phyloP scores from a whole-genome alignment of 1,140 invertebrate genomes.

The Brachionus calyciflorus region DNA sequence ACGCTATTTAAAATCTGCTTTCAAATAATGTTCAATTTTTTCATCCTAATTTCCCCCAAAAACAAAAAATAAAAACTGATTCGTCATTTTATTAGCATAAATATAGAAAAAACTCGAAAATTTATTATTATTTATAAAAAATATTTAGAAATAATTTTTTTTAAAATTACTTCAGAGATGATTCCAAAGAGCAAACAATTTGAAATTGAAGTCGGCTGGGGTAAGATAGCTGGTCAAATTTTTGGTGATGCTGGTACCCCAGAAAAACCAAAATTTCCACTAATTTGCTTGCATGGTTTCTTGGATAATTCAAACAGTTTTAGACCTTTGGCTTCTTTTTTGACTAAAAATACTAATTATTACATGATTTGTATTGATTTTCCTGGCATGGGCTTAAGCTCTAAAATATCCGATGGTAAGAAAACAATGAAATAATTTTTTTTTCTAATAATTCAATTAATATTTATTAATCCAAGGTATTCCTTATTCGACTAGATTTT shows the following conservation, averaged over 20 bases:
- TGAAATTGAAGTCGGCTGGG: conserved; percentile 41
- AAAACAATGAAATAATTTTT: not conserved
- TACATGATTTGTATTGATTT: conserved; percentile 38
- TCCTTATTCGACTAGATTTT: conserved; percentile 37
- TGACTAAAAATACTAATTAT: conserved; percentile 4
- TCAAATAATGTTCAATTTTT: too few relatives aligned
- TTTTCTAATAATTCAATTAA: not conserved
- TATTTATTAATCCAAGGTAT: not conserved
- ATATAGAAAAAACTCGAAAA: too few relatives aligned
- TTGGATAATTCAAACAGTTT: conserved; percentile 38
- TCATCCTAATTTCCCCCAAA: too few relatives aligned
- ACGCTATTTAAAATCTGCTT: too few relatives aligned
- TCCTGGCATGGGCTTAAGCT: conserved; percentile 28
- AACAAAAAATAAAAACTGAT: too few relatives aligned
- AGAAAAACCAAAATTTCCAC: not conserved
- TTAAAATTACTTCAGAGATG: not conserved
- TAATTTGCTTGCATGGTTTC: conserved; percentile 34
- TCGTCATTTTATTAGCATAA: too few relatives aligned
- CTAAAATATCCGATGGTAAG: conserved; percentile 36
- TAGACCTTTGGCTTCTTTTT: conserved; percentile 21
- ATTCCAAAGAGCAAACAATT: conserved; percentile 27
- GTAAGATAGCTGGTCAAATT: conserved; percentile 41
- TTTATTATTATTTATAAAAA: not conserved
- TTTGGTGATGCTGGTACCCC: not conserved
- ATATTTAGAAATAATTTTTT: not conserved